phyloP scores from a whole-genome alignment of 2,888 invertebrate species.

The Ornithoptera alexandrae region DNA sequence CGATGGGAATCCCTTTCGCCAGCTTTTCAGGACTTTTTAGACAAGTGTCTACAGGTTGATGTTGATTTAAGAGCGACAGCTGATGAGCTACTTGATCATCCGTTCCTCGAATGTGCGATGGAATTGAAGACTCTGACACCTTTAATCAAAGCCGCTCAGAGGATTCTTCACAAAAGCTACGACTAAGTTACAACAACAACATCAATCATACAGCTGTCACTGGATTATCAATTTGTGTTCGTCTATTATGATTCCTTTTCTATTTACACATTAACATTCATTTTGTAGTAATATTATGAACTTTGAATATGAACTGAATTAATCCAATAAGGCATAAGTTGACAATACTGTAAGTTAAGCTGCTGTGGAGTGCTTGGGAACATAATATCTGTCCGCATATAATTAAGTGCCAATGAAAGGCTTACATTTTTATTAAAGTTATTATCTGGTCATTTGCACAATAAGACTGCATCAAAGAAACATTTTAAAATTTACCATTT shows the following conservation, averaged over 20 bases:
- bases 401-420: slow-evolving; percentile 27
- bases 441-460: slow-evolving; percentile 22
- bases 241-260: slow-evolving; percentile 9
- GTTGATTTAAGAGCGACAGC: slow-evolving; percentile 89
- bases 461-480: slow-evolving; percentile 22
- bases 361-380: slow-evolving; percentile 3
- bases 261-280: slow-evolving; percentile 2
- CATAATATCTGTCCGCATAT: slow-evolving; percentile 17
- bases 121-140: slow-evolving; percentile 91
- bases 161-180: slow-evolving; percentile 85
- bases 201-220: slow-evolving; percentile 44
- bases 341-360: slow-evolving; percentile 18
- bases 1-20: slow-evolving; percentile 89
- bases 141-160: slow-evolving; percentile 94
- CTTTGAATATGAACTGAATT: slow-evolving; percentile 13
- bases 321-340: slow-evolving; percentile 20
- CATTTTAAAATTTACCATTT: slow-evolving; percentile 16
- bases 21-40: slow-evolving; percentile 89
- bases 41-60: slow-evolving; percentile 92
- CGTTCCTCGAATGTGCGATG: slow-evolving; percentile 89
- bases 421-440: slow-evolving; percentile 16
- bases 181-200: slow-evolving; percentile 56
- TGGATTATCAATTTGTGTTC: slow-evolving; percentile 29
- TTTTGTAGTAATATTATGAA: slow-evolving; percentile 9
- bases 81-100: slow-evolving; percentile 87